Conservation (phyloP, 2,113 vertebrate genomes). For the Colistium nudipinnis region DNA sequence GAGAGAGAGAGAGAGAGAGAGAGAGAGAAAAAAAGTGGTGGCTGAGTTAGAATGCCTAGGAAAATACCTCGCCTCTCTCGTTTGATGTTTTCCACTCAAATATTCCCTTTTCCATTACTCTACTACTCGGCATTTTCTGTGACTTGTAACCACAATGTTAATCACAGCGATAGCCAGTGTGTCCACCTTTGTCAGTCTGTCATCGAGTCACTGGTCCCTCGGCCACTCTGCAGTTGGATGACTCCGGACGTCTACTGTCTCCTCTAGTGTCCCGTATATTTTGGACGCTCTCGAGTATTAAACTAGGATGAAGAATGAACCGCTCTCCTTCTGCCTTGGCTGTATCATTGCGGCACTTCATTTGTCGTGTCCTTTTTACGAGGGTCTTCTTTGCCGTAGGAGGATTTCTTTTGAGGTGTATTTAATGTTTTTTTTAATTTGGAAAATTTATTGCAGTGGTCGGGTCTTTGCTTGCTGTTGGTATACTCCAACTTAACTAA, state of each 20-base stretch:
- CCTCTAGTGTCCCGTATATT: background rate
- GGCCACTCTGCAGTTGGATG: conserved; percentile 12
- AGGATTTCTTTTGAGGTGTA: too few relatives aligned
- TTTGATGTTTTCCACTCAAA: background rate
- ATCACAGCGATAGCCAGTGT: conserved; percentile 39
- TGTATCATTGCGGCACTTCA: too few relatives aligned
- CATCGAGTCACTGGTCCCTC: conserved; percentile 6
- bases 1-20: too few relatives aligned
- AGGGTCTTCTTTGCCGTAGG: too few relatives aligned
- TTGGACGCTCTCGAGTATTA: background rate
- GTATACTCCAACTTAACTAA: too few relatives aligned
- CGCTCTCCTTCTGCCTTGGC: background rate
- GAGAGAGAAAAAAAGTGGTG: conserved; percentile 7
- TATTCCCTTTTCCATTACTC: conserved; percentile 14
- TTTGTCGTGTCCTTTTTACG: too few relatives aligned
- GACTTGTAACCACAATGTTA: conserved; percentile 54
- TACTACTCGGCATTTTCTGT: conserved; percentile 25
- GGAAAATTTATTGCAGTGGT: too few relatives aligned
- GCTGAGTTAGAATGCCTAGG: conserved; percentile 28
- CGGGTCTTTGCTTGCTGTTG: too few relatives aligned
- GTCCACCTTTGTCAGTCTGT: conserved; percentile 27
- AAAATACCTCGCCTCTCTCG: conserved; percentile 3
- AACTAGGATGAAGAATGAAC: background rate
- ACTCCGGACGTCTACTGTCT: conserved; percentile 4
- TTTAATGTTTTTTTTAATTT: too few relatives aligned